Evolutionary conservation across 1,140 invertebrate species (phyloP).

Genomic region (Hestina assimilis): DNA sequence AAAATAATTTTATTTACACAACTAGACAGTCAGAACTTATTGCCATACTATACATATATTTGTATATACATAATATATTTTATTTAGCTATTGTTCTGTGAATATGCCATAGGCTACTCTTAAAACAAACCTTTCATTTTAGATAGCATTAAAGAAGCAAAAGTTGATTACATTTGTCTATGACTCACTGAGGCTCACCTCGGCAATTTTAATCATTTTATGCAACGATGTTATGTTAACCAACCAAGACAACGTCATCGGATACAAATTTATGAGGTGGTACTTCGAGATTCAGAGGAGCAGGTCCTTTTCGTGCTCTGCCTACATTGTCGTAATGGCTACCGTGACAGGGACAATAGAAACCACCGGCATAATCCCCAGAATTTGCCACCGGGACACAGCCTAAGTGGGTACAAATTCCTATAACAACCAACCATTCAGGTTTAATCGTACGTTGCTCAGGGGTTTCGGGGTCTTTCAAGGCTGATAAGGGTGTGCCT

Average conservation of each 20-base stretch:
- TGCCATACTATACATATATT: too few relatives aligned
- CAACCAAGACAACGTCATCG: constrained; percentile 52
- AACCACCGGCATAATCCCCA: constrained; percentile 86
- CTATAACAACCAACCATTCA: constrained; percentile 90
- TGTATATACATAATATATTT: too few relatives aligned
- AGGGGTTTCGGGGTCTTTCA: constrained; percentile 89
- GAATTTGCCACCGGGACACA: constrained; percentile 90
- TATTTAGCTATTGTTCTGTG: too few relatives aligned
- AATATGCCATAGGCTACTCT: too few relatives aligned
- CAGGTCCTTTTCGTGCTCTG: constrained; percentile 91
- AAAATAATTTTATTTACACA: too few relatives aligned
- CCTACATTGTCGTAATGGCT: constrained; percentile 94
- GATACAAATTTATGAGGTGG: constrained; percentile 81
- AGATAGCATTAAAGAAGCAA: too few relatives aligned
- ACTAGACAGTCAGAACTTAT: too few relatives aligned
- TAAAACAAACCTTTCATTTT: too few relatives aligned
- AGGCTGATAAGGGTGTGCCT: constrained; percentile 79
- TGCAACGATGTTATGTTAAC: too few relatives aligned
- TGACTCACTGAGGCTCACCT: too few relatives aligned
- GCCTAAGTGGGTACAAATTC: constrained; percentile 94
- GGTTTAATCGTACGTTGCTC: constrained; percentile 80
- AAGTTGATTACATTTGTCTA: too few relatives aligned
- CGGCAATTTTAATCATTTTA: too few relatives aligned
- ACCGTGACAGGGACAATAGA: constrained; percentile 95
- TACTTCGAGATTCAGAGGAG: constrained; percentile 90